Conservation (phyloP, 2,797 vertebrate genomes). For the Enteromius paludinosus region DNA sequence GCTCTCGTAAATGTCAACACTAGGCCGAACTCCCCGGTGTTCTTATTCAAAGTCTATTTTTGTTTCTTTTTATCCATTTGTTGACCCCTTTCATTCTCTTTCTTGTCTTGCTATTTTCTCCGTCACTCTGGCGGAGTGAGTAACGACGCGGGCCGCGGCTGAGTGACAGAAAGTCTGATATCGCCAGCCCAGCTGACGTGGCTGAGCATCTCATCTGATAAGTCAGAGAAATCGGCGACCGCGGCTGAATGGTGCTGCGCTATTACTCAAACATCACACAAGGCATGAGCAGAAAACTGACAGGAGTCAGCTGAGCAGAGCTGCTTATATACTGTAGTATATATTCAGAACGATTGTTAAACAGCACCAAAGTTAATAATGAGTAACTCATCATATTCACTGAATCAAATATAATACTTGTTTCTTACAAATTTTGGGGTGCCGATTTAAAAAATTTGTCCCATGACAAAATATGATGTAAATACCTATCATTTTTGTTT, state of each 20-base stretch:
- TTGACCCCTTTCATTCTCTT: constrained; percentile 33
- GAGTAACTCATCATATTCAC: background rate
- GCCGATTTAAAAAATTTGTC: background rate
- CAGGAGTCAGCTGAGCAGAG: constrained; percentile 12
- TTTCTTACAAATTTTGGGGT: background rate
- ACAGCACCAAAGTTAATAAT: background rate
- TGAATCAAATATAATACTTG: background rate
- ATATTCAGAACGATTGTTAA: background rate
- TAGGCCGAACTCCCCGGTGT: constrained; percentile 1
- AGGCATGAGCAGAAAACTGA: background rate
- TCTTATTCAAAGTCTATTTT: constrained; percentile 48
- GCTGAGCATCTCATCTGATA: constrained; percentile 41
- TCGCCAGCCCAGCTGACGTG: constrained; percentile 31
- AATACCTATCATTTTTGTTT: background rate
- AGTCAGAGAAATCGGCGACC: constrained; percentile 6
- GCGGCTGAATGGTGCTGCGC: constrained; percentile 19
- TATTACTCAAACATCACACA: constrained; percentile 48
- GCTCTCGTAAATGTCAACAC: constrained; percentile 42
- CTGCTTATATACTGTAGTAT: background rate
- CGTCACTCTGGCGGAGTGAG: constrained; percentile 29
- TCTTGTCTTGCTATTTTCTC: constrained; percentile 22
- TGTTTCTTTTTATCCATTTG: constrained; percentile 38
- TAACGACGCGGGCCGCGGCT: constrained; percentile 21
- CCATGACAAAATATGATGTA: too few relatives aligned
- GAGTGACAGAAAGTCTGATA: constrained; percentile 62